These are phyloP conservation scores for Thripadectes ignobilis DNA, from an alignment of 2,797 vertebrate genomes.

Conservation along the genomic window DNA sequence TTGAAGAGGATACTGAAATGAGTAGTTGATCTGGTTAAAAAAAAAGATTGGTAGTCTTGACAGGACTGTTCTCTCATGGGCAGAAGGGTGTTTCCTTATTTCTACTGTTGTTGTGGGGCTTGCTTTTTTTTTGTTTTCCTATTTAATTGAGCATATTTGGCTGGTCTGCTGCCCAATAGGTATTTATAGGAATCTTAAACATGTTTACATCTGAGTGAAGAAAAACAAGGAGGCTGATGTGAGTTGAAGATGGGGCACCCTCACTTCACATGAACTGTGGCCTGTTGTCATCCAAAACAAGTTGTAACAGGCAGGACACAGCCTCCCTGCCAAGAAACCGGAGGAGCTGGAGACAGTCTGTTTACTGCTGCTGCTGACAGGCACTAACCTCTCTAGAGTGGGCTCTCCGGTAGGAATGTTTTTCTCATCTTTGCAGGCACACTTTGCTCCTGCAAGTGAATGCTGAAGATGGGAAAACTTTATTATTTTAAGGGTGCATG, in stretches of 20 bases:
- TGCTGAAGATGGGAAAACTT: neutral
- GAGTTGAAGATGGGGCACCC: neutral
- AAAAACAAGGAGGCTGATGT: neutral
- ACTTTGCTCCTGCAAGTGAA: neutral
- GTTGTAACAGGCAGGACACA: constrained; percentile 6
- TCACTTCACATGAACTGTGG: neutral
- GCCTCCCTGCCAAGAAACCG: neutral
- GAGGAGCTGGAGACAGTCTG: neutral
- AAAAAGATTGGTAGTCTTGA: neutral
- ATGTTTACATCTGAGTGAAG: neutral
- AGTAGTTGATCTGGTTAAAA: neutral
- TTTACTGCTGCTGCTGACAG: neutral
- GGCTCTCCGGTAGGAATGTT: neutral
- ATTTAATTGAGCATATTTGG: neutral
- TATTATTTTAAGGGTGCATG: neutral
- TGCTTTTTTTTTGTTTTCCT: neutral
- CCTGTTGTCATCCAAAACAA: constrained; percentile 35
- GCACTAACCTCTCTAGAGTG: neutral
- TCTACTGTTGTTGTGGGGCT: neutral
- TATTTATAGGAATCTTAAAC: constrained; percentile 12
- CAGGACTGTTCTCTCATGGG: neutral
- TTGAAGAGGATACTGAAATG: neutral
- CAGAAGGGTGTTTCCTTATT: neutral
- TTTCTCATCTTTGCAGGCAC: neutral
- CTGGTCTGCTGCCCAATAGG: neutral